Evolutionary conservation across 2,888 invertebrate genomes (phyloP).

Genomic region (Sepioteuthis lessoniana): DNA sequence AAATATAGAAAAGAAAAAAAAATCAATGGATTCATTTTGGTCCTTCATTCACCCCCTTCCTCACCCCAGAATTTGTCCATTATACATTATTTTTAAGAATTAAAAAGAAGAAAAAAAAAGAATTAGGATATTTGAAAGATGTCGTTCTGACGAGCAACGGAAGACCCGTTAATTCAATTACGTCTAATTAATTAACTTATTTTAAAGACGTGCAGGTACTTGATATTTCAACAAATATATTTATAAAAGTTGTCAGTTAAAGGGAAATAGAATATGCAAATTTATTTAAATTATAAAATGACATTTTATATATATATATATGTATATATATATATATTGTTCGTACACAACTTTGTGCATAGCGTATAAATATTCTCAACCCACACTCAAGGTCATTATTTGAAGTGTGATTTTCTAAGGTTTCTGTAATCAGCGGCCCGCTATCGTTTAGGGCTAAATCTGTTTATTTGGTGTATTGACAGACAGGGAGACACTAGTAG

Average conservation of each 20-base stretch:
- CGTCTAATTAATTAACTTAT: background rate
- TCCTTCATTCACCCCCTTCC: too few relatives aligned
- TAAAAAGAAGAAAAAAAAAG: background rate
- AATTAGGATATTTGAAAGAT: too few relatives aligned
- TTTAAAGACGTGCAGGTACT: background rate
- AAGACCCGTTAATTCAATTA: background rate
- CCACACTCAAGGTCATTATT: too few relatives aligned
- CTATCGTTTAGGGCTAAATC: too few relatives aligned
- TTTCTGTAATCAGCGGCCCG: too few relatives aligned
- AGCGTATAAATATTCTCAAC: too few relatives aligned
- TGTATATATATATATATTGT: too few relatives aligned
- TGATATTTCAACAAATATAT: background rate
- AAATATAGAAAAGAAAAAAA: background rate
- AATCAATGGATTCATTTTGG: background rate
- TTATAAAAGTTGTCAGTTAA: background rate
- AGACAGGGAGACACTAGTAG: too few relatives aligned
- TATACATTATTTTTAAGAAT: background rate
- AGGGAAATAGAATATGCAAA: background rate
- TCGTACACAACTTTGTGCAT: too few relatives aligned
- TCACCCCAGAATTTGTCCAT: background rate
- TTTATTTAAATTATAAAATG: background rate
- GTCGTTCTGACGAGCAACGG: background rate
- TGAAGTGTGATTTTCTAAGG: too few relatives aligned
- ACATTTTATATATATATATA: background rate
- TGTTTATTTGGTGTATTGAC: too few relatives aligned